Evolutionary conservation across 2,888 invertebrate species (phyloP).

Genomic region (Thymelicus acteon): DNA sequence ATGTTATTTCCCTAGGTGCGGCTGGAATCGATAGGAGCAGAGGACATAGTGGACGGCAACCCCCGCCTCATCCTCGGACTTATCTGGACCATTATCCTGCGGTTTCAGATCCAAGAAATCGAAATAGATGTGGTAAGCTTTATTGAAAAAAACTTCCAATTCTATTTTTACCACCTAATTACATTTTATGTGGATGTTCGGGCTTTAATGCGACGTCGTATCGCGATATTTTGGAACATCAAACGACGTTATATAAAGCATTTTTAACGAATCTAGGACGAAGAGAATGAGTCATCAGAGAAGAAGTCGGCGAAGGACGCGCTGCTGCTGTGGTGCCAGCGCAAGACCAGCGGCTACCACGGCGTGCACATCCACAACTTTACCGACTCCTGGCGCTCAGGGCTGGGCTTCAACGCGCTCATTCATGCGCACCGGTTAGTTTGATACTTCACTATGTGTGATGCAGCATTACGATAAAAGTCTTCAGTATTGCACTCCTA

Average conservation of each 20-base stretch:
- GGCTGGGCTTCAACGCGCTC: conserved; percentile 98
- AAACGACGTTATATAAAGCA: too few species aligned
- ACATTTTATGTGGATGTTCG: too few species aligned
- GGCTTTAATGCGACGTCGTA: too few species aligned
- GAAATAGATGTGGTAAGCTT: conserved; percentile 96
- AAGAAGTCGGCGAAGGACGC: conserved; percentile 99
- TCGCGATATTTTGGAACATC: too few species aligned
- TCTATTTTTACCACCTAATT: too few species aligned
- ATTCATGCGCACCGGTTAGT: conserved; percentile 94
- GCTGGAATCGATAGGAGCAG: conserved; percentile 98
- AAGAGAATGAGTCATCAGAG: conserved; percentile 98
- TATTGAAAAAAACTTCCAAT: too few species aligned
- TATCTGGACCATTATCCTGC: conserved; percentile 99
- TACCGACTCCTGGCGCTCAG: conserved; percentile 97
- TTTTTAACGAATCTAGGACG: conserved; percentile 88
- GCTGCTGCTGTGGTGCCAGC: conserved; percentile 98
- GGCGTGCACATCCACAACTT: conserved; percentile 96
- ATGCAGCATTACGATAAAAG: too few species aligned
- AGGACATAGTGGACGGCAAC: conserved; percentile 99
- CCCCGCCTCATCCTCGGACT: conserved; percentile 98
- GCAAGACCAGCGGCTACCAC: conserved; percentile 97
- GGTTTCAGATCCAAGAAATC: conserved; percentile 99
- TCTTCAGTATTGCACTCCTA: too few species aligned
- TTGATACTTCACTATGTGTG: not conserved
- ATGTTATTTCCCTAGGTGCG: conserved; percentile 88